phyloP scores from a whole-genome alignment of 1,140 invertebrate species.

The Spodoptera litura region DNA sequence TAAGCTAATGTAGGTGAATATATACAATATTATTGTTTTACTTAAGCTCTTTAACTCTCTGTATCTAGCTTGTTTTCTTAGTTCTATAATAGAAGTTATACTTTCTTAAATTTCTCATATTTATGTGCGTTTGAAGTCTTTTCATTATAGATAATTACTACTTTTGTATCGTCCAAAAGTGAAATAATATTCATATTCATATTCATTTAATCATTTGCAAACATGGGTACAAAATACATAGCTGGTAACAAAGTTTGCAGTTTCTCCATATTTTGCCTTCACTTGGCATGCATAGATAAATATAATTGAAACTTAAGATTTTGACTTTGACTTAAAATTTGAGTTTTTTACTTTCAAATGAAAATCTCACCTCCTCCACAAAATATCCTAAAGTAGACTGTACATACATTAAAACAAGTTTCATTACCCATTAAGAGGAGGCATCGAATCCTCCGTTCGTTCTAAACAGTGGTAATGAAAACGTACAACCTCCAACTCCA shows the following conservation, averaged over 20 bases:
- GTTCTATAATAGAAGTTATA: background rate
- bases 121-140: background rate
- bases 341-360: background rate
- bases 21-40: no score
- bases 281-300: no score
- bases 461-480: conserved; percentile 59
- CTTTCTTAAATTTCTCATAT: background rate
- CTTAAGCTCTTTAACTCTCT: no score
- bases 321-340: no score
- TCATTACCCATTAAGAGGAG: conserved; percentile 62
- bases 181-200: no score
- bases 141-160: no score
- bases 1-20: background rate
- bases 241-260: no score
- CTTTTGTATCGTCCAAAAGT: no score
- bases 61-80: background rate
- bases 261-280: no score
- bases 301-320: no score
- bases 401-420: conserved; percentile 48
- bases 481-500: conserved; percentile 49
- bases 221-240: no score
- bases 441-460: conserved; percentile 39
- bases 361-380: background rate
- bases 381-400: background rate
- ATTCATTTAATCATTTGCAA: no score